Evolutionary conservation across 2,113 vertebrate genomes (phyloP).

Genomic region (Urocynchramus pylzowi): DNA sequence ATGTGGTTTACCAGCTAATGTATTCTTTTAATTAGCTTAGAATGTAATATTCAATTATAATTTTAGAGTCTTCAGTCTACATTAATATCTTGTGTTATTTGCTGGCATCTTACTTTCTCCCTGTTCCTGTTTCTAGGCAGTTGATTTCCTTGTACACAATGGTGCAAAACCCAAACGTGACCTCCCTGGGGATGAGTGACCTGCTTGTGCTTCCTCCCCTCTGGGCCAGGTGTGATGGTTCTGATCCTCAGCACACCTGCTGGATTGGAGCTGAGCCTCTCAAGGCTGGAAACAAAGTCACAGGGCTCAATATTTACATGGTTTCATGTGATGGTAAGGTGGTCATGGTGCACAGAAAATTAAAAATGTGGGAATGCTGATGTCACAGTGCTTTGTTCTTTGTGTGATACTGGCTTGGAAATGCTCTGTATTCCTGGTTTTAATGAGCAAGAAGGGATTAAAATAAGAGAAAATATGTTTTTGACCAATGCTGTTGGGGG

Average conservation of each 20-base stretch:
- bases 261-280: slow-evolving; percentile 90
- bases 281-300: slow-evolving; percentile 53
- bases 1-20: not conserved
- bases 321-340: slow-evolving; percentile 83
- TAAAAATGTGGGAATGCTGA: not conserved
- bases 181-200: slow-evolving; percentile 20
- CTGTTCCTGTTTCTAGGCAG: slow-evolving; percentile 70
- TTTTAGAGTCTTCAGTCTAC: not conserved
- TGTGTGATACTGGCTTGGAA: not conserved
- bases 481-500: rapidly evolving
- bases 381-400: not conserved
- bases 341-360: not conserved
- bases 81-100: not conserved
- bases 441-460: not conserved
- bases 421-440: not conserved
- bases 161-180: slow-evolving; percentile 83
- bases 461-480: not conserved
- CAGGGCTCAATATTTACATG: slow-evolving; percentile 77
- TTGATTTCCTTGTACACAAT: slow-evolving; percentile 87
- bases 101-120: not conserved
- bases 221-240: slow-evolving; percentile 89
- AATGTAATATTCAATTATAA: not conserved
- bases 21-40: not conserved
- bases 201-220: slow-evolving; percentile 74
- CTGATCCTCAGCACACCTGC: slow-evolving; percentile 79